phyloP scores from a whole-genome alignment of 2,888 invertebrate genomes.

The Lordiphosa andalusiaca region DNA sequence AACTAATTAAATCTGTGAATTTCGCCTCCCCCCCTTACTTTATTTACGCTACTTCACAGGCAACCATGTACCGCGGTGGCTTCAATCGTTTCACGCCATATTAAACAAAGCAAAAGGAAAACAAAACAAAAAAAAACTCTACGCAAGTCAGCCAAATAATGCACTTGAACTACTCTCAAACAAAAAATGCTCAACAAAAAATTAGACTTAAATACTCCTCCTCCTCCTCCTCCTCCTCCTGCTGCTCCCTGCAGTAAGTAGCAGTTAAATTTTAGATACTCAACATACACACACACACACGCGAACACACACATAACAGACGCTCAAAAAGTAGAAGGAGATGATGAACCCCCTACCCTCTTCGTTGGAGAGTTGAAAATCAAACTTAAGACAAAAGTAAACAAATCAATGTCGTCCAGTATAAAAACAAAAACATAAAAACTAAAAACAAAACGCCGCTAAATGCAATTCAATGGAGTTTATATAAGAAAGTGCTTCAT shows the following conservation, averaged over 20 bases:
- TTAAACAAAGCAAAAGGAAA: slow-evolving; percentile 82
- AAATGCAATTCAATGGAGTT: slow-evolving; percentile 45
- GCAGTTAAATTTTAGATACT: slow-evolving; percentile 62
- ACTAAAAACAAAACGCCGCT: slow-evolving; percentile 39
- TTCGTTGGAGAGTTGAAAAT: slow-evolving; percentile 57
- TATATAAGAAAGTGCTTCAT: slow-evolving; percentile 63
- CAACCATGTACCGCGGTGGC: slow-evolving; percentile 95
- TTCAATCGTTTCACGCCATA: slow-evolving; percentile 97
- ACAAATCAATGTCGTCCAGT: slow-evolving; percentile 78
- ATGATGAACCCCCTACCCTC: slow-evolving; percentile 1
- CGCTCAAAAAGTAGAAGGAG: slow-evolving; percentile 52
- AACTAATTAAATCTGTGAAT: not conserved
- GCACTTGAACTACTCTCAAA: slow-evolving; percentile 68
- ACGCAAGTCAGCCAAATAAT: slow-evolving; percentile 69
- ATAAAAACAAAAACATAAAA: slow-evolving; percentile 59
- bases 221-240: slow-evolving; percentile 25
- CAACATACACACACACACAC: slow-evolving; percentile 21
- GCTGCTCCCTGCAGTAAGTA: slow-evolving; percentile 52
- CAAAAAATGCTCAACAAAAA: slow-evolving; percentile 67
- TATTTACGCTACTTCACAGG: slow-evolving; percentile 82
- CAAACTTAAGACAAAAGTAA: slow-evolving; percentile 59
- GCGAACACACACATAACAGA: slow-evolving; percentile 15
- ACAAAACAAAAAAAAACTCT: slow-evolving; percentile 22
- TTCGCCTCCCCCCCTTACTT: not conserved
- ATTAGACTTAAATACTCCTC: slow-evolving; percentile 62